Evolutionary conservation across 2,888 invertebrate genomes (phyloP), one percentile per base, ranked within the genome.

Genomic region (Rhimphoctona megacephalus): DNA sequence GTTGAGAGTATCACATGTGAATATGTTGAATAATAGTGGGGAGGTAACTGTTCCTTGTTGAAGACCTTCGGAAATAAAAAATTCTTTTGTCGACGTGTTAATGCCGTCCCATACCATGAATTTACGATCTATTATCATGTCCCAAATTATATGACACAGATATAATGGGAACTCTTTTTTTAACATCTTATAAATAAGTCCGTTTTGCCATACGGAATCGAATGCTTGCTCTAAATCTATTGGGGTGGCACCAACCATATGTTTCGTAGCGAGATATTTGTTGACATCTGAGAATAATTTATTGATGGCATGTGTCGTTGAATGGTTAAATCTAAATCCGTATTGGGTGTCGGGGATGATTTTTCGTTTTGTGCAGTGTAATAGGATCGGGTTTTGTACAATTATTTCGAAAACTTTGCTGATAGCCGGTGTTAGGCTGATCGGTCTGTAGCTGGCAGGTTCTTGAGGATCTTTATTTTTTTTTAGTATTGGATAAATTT

Each of bases 21-120:
- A 86, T 4, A 89, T 85, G 39, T 86, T 86, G 30, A 86, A 86
- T 25, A 86, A 19, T 7, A 83, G 25, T 9, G 77, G 81, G 3
- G 86, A 79, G 3, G 46, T 80, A 14, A 86, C 83, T 0, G 86
- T 83, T 0, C 83, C 83, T 72, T 83, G 83, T 54, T 87, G 85
- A 1, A 61, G 43, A 0, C 80, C 77, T 33, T 82, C 77, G 0
- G 46, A n/a, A 7, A 86, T 83, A 0, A 17, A 7, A 17, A 82
- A 85, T n/a, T 7, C 17, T 5, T 22, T 46, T 0, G 70, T 43
- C 0, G 82, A 73, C 2, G 30, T 46, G 4, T 14, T 22, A 0
- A 8, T 70, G 1, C 61, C 82, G 14, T 82, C 82, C 69, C 76
- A 76, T 0, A 36, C 43, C 2, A 19, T 19, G 17, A 82, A 82